Base-by-base conservation (phyloP, 2,888 invertebrate genomes). In the Meandrusa payeni region DNA sequence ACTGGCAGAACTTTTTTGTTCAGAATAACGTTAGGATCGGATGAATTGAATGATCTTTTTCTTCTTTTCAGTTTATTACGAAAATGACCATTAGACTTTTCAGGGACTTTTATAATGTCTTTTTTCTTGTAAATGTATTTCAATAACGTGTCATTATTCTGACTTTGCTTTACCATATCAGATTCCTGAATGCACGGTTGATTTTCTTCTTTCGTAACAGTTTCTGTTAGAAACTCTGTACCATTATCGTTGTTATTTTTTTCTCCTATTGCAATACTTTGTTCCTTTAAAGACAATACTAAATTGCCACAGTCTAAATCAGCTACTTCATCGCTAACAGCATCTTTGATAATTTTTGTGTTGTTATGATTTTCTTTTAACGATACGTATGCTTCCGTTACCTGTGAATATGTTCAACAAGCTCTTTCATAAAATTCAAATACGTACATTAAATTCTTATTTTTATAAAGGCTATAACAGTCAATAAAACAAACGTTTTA, bases 91-190 rank as follows among this genome's bases (percentile, higher is more conserved):
- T 54, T 68, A n/a, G 59, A 38, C 59, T 77, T 78, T 26, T 57
- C 37, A 2, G 41, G 17, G 12, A 33, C n/a, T 6, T 50, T 46
- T 10, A 33, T 12, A 50, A 64, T 59, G 7, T 67, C 64, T 46
- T 62, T 60, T 36, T 71, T 67, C 51, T 78, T 79, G 41, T 73
- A 71, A 12, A 80, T 67, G 46, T 82, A 82, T 58, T 82, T 78
- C 22, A 76, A 47, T 12, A 78, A 51, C 9, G 66, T 67, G 45
- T 76, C 67, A 28, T 50, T 61, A 22, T 63, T 56, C 3, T 41
- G 51, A 13, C 51, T 24, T 29, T 36, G 5, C 19, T 6, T 34
- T 11, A 23, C n/a, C 7, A 20, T 3, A 2, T 43, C 7, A 10
- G 19, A 9, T 32, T 32, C 20, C 3, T 15, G 12, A 10, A 24